Evolutionary conservation across 2,113 vertebrate genomes (phyloP).

Genomic region (Okapia johnstoni): DNA sequence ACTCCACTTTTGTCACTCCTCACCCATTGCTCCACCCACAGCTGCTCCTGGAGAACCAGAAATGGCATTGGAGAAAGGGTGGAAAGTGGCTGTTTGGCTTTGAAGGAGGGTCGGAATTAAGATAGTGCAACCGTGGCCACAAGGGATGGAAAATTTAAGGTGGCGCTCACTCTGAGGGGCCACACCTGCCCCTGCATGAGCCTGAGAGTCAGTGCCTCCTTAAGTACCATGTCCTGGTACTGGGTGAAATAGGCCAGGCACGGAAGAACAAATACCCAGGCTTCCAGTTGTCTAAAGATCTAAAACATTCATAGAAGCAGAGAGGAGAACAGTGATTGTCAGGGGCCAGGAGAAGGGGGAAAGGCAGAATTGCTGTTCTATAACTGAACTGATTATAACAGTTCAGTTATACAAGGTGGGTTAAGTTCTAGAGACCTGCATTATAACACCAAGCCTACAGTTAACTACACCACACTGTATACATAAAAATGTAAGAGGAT

Average conservation of each 20-base stretch:
- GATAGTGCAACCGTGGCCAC: neutral
- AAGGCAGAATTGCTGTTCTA: neutral
- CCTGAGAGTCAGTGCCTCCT: neutral
- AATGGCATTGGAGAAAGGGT: neutral
- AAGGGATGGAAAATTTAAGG: neutral
- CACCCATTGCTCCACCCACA: neutral
- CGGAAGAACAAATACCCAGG: neutral
- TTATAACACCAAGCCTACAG: too few species aligned
- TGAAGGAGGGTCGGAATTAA: neutral
- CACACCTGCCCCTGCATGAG: neutral
- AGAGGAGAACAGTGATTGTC: neutral
- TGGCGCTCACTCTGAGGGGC: fast-evolving
- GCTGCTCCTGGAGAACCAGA: neutral
- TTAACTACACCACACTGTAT: neutral
- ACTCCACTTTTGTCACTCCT: neutral
- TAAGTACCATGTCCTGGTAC: neutral
- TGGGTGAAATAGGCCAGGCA: neutral
- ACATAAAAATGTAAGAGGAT: neutral
- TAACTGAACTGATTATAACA: neutral
- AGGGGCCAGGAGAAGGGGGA: neutral
- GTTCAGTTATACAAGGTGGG: neutral
- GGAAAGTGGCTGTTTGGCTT: neutral
- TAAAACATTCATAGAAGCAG: neutral
- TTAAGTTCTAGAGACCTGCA: neutral
- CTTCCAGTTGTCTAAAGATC: neutral